Evolutionary conservation across 1,140 invertebrate genomes (phyloP), one percentile per base, ranked within the genome.

Genomic region (Laupala kohalensis): DNA sequence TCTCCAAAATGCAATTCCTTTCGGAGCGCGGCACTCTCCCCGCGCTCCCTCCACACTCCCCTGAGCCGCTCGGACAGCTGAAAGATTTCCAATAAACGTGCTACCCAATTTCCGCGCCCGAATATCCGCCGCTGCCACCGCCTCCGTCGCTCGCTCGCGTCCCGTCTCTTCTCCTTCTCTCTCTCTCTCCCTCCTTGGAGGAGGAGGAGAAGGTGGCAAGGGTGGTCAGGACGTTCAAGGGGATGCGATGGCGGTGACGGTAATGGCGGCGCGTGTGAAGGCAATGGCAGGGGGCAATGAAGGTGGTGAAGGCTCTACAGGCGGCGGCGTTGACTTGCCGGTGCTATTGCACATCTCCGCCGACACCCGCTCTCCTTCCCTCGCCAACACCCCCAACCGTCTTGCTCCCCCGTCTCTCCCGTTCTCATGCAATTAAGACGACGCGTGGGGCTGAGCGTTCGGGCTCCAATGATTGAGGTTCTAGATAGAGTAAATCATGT

Each of bases 71-170:
- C 76, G 78, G 78, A 79, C 78, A 79, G 77, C 77, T 78, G 78
- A 79, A 78, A 79, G 78, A 79, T 79, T 79, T 79, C 78, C 78
- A 79, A 79, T 79, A 79, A 78, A 79, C 77, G 77, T 75, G 77
- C 76, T 74, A 79, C 76, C 78, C 78, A 79, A 79, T 79, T 79
- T 79, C 76, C 78, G 76, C 77, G 75, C 74, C 70, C 72, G 75
- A 76, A 78, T 78, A 77, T 78, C 76, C 77, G 74, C 71, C 74
- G 30, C 23, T 29, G 30, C 70, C 29, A 13, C 2, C 19, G 4
- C 37, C 3, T 4, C 23, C 69, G 69, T 3, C 6, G 13, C 53
- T 2, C n/a, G 30, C 9, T 23, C 15, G 26, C 24, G 67, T 23
- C n/a, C 3, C n/a, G 67, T n/a, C 28, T 19, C 2, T 19, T n/a